Percentiles rank a stretch among this genome's conserved stretches.
These are phyloP conservation scores for Danio aesculapii DNA, from an alignment of 2,797 vertebrate genomes.

Conservation along the genomic window DNA sequence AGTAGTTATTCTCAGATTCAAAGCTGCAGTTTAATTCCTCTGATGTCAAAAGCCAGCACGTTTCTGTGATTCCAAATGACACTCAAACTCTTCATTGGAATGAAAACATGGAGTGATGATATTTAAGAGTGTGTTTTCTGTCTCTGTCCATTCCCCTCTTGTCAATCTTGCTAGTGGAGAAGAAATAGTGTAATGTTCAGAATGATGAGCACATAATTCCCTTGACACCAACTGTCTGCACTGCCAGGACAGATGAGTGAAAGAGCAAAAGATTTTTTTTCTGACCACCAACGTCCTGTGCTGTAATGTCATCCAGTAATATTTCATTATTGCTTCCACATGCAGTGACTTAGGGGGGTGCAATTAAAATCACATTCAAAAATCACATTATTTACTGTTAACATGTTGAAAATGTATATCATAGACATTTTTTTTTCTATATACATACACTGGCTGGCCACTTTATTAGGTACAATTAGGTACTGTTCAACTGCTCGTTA, in stretches of 20 bases:
- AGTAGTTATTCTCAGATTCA: background rate
- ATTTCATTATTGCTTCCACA: background rate
- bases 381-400: background rate
- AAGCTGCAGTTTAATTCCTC: background rate
- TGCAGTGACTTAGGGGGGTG: background rate
- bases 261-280: background rate
- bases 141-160: conserved; percentile 9
- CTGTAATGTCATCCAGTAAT: background rate
- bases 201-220: conserved; percentile 17
- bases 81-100: background rate
- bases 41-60: conserved; percentile 8
- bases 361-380: background rate
- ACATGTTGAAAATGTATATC: background rate
- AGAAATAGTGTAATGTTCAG: conserved; percentile 38
- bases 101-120: conserved; percentile 29
- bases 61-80: conserved; percentile 11
- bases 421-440: too few species aligned
- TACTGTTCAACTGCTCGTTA: too few species aligned
- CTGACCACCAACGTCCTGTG: background rate
- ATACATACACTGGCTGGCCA: too few species aligned
- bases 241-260: background rate
- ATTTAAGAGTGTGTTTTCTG: conserved; percentile 11
- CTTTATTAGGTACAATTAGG: too few species aligned
- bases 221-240: conserved; percentile 9
- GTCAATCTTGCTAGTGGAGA: conserved; percentile 40